Base-by-base conservation (phyloP, 2,888 invertebrate species). In the Cantharis rustica region DNA sequence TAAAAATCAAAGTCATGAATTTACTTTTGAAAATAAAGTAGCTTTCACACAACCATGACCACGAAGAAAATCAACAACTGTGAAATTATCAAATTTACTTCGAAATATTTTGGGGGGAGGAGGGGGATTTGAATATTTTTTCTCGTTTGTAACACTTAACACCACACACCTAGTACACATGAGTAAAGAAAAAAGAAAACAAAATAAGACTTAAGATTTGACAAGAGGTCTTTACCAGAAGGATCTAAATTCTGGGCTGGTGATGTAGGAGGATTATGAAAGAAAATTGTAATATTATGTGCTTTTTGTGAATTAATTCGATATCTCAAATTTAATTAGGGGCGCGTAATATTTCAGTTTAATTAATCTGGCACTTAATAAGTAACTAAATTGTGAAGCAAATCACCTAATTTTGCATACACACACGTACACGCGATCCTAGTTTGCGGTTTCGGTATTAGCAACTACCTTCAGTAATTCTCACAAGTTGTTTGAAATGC, bases 401-500 rank as follows among this genome's bases (percentile, higher is more conserved):
- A 72, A 72, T 72, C 72, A 72, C 66, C 64, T 63, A 66, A 72
- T 31, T 71, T 71, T 70, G 69, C 20, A 63, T 47, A 47, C 47
- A 47, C 47, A 47, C 47, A 47, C 47, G 47, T 63, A 61, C 63
- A 15, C 71, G 62, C 62, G 71, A 71, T 63, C n/a, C 26, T 71
- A 23, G 20, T 66, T 64, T 66, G 31, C 20, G 47, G 72, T 66
- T 66, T 61, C 64, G 47, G n/a, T 63, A 27, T 27, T 20, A 31
- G 72, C 72, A 47, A 73, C 73, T 73, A 68, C 68, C 68, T 68
- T n/a, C 47, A 47, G 68, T 15, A 31, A 73, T 73, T 73, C 73
- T 68, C 68, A 73, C 73, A 73, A 73, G 73, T 73, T 73, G 73
- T 73, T 68, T 68, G 23, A 68, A 68, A 73, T 62, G 68, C 68